Conservation (phyloP, 1,140 invertebrate species). For the Camponotus pennsylvanicus region DNA sequence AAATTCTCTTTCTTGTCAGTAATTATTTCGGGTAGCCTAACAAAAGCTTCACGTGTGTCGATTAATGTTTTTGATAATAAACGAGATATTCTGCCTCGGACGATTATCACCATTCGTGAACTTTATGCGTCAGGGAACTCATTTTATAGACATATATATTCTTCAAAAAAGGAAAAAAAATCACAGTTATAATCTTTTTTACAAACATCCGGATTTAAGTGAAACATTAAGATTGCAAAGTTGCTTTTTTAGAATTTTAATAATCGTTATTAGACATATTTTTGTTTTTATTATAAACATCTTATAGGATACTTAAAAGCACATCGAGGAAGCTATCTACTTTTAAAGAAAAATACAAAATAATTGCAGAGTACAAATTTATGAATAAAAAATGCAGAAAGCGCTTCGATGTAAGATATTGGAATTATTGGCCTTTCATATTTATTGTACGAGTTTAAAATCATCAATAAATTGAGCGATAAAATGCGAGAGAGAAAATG, state of each 20-base stretch:
- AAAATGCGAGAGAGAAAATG: background rate
- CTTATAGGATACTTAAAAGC: background rate
- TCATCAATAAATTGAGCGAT: background rate
- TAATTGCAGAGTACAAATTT: background rate
- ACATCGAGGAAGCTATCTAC: background rate
- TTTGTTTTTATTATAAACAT: background rate
- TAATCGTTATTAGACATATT: conserved; percentile 1
- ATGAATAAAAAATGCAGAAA: background rate
- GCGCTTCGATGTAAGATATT: background rate
- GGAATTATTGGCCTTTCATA: background rate
- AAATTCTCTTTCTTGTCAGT: background rate
- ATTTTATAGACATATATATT: background rate
- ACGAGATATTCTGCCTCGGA: conserved; percentile 4
- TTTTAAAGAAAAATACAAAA: background rate
- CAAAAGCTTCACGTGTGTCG: background rate
- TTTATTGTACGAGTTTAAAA: background rate
- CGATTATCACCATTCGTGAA: background rate
- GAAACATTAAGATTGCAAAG: background rate
- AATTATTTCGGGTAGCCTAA: conserved; percentile 9
- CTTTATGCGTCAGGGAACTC: conserved; percentile 22
- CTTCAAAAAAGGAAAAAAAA: background rate
- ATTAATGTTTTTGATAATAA: conserved; percentile 38
- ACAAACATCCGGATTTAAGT: background rate
- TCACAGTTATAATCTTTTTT: conserved; percentile 16
- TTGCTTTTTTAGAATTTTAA: background rate